phyloP scores from a whole-genome alignment of 2,113 vertebrate species.

The Ceratotherium simum region DNA sequence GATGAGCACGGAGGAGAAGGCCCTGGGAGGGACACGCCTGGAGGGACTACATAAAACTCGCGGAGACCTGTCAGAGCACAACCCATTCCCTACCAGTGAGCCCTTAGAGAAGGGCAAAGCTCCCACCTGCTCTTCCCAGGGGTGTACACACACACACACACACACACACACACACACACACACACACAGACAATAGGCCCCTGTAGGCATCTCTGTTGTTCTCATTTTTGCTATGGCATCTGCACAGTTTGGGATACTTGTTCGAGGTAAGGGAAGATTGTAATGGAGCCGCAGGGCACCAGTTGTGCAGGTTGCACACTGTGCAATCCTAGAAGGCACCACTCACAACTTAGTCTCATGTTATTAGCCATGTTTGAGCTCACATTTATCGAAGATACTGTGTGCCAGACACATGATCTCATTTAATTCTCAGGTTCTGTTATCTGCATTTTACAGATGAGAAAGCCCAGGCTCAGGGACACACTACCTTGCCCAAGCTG shows the following conservation, averaged over 20 bases:
- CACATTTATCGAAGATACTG: neutral
- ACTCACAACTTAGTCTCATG: neutral
- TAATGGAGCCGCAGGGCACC: fast-evolving
- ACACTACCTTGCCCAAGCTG: neutral
- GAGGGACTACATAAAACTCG: neutral
- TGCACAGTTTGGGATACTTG: neutral
- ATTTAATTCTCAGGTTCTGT: neutral
- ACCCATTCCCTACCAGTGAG: neutral
- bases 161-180: too few relatives aligned
- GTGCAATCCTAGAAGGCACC: neutral
- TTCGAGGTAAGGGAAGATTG: neutral
- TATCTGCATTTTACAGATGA: neutral
- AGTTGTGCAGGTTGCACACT: neutral
- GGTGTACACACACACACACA: too few relatives aligned
- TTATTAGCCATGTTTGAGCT: neutral
- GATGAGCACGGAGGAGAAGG: too few relatives aligned
- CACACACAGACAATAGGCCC: neutral
- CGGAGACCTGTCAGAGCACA: neutral
- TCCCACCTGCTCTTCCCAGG: neutral
- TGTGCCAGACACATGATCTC: neutral
- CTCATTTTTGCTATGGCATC: too few relatives aligned
- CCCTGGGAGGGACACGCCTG: neutral
- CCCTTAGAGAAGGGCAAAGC: neutral
- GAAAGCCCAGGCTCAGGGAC: neutral
- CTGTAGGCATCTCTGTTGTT: neutral